Evolutionary conservation across 2,113 vertebrate genomes (phyloP).

Genomic region (Epinephelus cyanopodus): DNA sequence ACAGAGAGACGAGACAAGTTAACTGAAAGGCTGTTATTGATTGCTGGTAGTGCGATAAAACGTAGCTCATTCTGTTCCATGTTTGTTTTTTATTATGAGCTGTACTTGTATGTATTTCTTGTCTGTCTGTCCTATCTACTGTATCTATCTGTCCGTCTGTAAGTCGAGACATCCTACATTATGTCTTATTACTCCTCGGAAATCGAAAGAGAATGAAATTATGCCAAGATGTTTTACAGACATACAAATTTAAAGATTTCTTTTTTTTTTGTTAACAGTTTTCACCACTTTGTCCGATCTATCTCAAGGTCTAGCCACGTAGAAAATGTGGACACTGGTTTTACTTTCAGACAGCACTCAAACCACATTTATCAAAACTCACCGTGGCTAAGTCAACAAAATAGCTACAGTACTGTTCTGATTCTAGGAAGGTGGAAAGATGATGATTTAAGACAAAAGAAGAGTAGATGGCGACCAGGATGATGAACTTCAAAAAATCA

Average conservation of each 20-base stretch:
- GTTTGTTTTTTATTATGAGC: conserved; percentile 72
- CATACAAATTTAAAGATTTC: conserved; percentile 17
- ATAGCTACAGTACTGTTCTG: neutral
- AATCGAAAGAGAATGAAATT: conserved; percentile 74
- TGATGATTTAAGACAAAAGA: conserved; percentile 35
- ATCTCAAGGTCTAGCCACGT: neutral
- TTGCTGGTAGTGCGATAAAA: conserved; percentile 70
- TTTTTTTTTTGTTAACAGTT: conserved; percentile 5
- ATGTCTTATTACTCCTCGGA: conserved; percentile 68
- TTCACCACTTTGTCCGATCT: neutral
- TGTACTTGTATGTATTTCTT: conserved; percentile 72
- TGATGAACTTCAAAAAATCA: neutral
- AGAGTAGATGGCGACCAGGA: conserved; percentile 24
- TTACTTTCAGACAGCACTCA: conserved; percentile 27
- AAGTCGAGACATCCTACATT: conserved; percentile 63
- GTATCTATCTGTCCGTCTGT: conserved; percentile 76
- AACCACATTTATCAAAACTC: conserved; percentile 9
- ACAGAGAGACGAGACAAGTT: conserved; percentile 52
- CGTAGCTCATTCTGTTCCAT: conserved; percentile 80
- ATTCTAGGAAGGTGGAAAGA: neutral
- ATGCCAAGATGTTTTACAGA: conserved; percentile 78
- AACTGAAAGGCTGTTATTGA: conserved; percentile 66
- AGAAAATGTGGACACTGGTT: conserved; percentile 13
- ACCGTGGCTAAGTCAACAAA: neutral
- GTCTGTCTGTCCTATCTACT: conserved; percentile 69